Percentiles rank a stretch among this genome's conserved stretches.
Conservation (phyloP, 2,797 vertebrate species). For the Tokudaia muenninki region DNA sequence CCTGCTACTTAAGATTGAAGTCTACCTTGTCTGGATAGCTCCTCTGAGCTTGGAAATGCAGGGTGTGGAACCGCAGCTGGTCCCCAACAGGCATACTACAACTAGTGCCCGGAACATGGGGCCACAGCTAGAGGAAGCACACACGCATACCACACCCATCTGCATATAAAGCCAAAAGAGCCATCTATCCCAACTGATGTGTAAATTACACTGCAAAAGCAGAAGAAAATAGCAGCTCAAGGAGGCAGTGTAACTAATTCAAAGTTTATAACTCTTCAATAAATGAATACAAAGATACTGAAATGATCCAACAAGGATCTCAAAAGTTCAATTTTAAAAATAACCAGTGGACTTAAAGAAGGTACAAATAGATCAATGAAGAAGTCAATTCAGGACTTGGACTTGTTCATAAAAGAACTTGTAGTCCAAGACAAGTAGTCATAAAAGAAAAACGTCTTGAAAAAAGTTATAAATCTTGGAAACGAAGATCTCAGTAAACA, state of each 20-base stretch:
- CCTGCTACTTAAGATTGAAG: too few species aligned
- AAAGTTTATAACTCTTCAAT: background rate
- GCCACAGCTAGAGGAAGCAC: too few species aligned
- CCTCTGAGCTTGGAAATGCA: too few species aligned
- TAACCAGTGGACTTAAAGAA: background rate
- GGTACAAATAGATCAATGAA: background rate
- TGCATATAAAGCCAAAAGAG: background rate
- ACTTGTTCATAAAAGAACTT: background rate
- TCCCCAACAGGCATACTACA: too few species aligned
- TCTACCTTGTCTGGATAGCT: too few species aligned
- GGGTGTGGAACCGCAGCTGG: too few species aligned
- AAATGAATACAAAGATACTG: background rate
- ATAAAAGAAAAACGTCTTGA: background rate
- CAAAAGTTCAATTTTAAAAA: background rate
- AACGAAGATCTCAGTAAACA: background rate
- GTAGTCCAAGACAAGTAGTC: background rate
- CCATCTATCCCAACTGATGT: background rate
- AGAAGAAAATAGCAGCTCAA: background rate
- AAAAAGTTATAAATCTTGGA: background rate
- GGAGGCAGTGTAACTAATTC: background rate
- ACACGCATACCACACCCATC: too few species aligned
- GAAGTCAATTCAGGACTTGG: background rate
- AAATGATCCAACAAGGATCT: background rate
- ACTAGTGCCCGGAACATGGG: too few species aligned
- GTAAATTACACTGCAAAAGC: background rate